Conservation (phyloP, 2,797 vertebrate species). For the Salarias fasciatus region DNA sequence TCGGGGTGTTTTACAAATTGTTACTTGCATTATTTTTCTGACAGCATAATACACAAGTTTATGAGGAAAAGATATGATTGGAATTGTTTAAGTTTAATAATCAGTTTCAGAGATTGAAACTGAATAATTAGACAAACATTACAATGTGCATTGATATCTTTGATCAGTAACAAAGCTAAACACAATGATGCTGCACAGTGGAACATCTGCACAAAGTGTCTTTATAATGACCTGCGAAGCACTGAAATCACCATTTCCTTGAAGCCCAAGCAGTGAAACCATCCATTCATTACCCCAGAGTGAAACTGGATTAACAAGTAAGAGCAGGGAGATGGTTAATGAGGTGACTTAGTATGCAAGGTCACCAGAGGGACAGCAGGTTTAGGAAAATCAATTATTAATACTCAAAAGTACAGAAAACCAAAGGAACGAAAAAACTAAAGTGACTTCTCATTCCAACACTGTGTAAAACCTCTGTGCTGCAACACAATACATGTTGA, state of each 20-base stretch:
- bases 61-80: neutral
- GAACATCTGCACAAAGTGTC: slow-evolving; percentile 4
- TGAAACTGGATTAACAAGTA: slow-evolving; percentile 42
- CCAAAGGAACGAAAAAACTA: neutral
- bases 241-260: neutral
- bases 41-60: too few relatives aligned
- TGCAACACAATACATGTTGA: neutral
- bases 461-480: too few relatives aligned
- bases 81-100: neutral
- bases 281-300: slow-evolving; percentile 17
- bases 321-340: slow-evolving; percentile 19
- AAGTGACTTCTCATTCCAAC: rapidly evolving
- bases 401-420: neutral
- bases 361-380: slow-evolving; percentile 8
- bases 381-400: slow-evolving; percentile 5
- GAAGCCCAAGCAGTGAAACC: neutral
- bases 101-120: neutral
- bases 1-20: neutral
- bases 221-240: neutral
- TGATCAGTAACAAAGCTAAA: neutral
- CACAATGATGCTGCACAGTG: neutral
- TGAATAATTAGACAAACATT: neutral
- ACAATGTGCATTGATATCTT: neutral
- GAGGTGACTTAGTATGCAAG: slow-evolving; percentile 36
- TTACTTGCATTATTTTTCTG: too few relatives aligned